phyloP scores from a whole-genome alignment of 2,113 vertebrate species.

The Tetraodon nigroviridis region DNA sequence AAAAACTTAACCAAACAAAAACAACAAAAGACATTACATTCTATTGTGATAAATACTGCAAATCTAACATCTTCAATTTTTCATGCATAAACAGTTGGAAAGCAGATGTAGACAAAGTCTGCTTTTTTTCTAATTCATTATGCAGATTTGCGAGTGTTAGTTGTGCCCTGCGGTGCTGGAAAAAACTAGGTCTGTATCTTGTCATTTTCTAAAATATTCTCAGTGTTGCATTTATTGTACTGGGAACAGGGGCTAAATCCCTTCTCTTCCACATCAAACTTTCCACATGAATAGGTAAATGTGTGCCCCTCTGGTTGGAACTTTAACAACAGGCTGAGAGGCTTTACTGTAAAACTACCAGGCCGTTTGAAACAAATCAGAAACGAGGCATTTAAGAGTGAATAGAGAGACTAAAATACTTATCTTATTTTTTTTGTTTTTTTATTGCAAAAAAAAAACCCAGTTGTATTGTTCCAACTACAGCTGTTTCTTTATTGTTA shows the following conservation, averaged over 20 bases:
- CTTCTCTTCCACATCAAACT: conserved; percentile 58
- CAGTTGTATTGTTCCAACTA: conserved; percentile 18
- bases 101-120: conserved; percentile 67
- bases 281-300: conserved; percentile 73
- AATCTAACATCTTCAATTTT: no score
- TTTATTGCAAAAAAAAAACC: no score
- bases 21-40: neutral
- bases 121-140: conserved; percentile 82
- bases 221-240: conserved; percentile 62
- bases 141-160: conserved; percentile 83
- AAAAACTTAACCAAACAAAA: neutral
- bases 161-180: conserved; percentile 81
- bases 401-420: neutral
- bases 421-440: neutral
- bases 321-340: conserved; percentile 37
- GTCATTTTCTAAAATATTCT: conserved; percentile 63
- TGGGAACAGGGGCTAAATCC: conserved; percentile 60
- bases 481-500: no score
- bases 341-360: conserved; percentile 21
- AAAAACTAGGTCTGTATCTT: conserved; percentile 78
- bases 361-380: conserved; percentile 15
- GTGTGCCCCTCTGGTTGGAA: conserved; percentile 62
- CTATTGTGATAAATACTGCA: neutral
- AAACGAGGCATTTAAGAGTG: conserved; percentile 1
- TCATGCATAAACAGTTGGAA: conserved; percentile 51